Conservation (phyloP, 2,113 vertebrate species). For the Psophia crepitans region DNA sequence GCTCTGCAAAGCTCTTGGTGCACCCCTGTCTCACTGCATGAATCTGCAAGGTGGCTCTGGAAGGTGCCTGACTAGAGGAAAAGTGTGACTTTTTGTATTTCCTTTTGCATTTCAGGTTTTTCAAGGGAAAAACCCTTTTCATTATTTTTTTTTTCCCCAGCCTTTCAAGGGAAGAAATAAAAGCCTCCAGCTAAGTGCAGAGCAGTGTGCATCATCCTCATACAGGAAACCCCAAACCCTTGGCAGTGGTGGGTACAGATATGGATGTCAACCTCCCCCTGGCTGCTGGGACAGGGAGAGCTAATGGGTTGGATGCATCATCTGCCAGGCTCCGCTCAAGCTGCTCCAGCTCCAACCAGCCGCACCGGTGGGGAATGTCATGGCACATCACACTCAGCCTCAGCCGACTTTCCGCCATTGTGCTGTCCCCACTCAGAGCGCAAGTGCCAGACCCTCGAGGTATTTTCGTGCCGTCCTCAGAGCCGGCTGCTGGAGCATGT, state of each 20-base stretch:
- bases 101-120: neutral
- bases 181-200: neutral
- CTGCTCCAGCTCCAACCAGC: neutral
- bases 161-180: neutral
- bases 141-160: neutral
- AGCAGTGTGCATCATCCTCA: neutral
- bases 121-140: neutral
- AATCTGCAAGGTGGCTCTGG: neutral
- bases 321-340: neutral
- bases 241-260: neutral
- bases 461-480: neutral
- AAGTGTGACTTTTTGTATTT: neutral
- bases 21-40: neutral
- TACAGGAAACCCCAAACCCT: neutral
- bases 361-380: neutral
- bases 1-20: neutral
- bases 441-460: neutral
- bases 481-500: no score
- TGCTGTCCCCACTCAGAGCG: neutral
- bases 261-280: fast-evolving
- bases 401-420: fast-evolving
- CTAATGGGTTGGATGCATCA: neutral
- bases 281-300: fast-evolving
- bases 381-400: neutral
- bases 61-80: neutral